Conservation (phyloP, 2,797 vertebrate genomes). For the Trematocara caparti region DNA sequence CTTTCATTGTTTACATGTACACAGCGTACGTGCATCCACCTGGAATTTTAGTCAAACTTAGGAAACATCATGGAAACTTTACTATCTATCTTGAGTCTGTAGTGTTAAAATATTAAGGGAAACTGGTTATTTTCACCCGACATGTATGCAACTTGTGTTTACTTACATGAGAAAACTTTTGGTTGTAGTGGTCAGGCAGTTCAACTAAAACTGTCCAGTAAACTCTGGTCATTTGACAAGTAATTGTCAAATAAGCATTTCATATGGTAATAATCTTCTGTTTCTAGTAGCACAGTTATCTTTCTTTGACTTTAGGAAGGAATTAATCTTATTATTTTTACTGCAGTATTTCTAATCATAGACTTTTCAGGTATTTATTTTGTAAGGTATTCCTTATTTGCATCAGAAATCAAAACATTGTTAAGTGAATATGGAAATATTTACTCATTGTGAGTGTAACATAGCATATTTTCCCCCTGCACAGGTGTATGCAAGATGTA, state of each 20-base stretch:
- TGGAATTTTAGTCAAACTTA: neutral
- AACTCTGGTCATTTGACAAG: neutral
- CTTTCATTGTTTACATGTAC: neutral
- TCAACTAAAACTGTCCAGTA: neutral
- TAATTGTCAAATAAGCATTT: neutral
- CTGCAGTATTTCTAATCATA: neutral
- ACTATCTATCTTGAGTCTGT: neutral
- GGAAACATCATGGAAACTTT: too few species aligned
- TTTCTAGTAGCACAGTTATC: neutral
- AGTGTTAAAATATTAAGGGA: neutral
- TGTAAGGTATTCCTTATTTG: neutral
- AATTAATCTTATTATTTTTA: neutral
- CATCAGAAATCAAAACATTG: neutral
- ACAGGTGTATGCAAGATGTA: constrained; percentile 99
- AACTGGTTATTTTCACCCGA: neutral
- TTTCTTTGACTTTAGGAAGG: neutral
- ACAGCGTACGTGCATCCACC: neutral
- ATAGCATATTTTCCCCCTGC: rapidly evolving
- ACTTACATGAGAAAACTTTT: neutral
- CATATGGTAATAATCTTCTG: neutral
- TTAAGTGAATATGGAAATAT: neutral
- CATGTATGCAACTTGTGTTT: neutral
- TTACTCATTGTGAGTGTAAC: neutral
- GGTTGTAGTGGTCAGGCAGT: neutral
- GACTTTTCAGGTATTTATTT: neutral